A percentile compares a stretch with the other conserved stretches of the same genome.
phyloP scores from a whole-genome alignment of 2,797 vertebrate species.

The Ispidina lecontei region DNA sequence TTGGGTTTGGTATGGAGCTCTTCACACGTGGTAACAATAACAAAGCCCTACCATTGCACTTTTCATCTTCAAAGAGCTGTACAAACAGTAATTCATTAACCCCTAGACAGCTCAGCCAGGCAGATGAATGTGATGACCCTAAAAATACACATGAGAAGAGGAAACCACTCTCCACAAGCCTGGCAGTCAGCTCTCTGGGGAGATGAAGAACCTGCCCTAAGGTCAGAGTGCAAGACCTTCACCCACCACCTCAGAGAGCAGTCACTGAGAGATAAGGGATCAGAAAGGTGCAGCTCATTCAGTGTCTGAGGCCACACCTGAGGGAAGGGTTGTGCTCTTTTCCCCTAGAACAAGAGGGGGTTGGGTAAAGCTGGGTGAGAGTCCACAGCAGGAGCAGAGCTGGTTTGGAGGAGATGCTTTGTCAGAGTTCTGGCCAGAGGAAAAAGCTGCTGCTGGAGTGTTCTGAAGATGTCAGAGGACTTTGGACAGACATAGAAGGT shows the following conservation, averaged over 20 bases:
- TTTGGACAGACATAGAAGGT: background rate
- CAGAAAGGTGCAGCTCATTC: background rate
- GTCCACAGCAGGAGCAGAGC: background rate
- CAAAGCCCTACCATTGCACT: background rate
- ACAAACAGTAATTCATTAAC: background rate
- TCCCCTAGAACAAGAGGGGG: background rate
- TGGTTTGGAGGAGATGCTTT: background rate
- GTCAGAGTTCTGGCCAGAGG: background rate
- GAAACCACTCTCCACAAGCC: background rate
- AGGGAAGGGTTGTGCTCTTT: background rate
- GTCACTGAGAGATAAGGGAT: background rate
- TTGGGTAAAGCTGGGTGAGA: background rate
- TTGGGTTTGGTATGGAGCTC: background rate
- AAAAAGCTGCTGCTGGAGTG: background rate
- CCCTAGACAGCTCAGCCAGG: background rate
- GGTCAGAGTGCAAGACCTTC: background rate
- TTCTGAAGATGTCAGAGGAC: background rate
- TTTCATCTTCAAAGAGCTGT: conserved; percentile 7
- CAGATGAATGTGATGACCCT: background rate
- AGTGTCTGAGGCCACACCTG: background rate
- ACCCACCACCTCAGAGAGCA: background rate
- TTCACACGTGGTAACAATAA: background rate
- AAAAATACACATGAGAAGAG: accelerated
- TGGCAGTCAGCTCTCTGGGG: background rate
- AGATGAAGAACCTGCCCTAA: background rate